Evolutionary conservation across 2,888 invertebrate genomes (phyloP).

Genomic region (Parnassius apollo): DNA sequence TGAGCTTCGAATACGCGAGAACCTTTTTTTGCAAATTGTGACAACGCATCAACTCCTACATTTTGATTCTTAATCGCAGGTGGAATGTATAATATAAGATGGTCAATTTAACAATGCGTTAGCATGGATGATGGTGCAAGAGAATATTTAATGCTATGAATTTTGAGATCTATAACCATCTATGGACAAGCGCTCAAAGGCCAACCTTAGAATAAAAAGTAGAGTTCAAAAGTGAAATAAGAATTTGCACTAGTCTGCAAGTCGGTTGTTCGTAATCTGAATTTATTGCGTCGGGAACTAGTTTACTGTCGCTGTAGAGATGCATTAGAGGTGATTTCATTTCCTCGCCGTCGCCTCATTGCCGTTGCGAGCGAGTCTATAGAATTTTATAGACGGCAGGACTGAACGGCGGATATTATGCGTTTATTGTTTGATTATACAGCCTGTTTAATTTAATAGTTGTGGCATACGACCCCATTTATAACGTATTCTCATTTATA

Average conservation of each 20-base stretch:
- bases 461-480: too few species aligned
- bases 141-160: too few species aligned
- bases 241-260: slow-evolving; percentile 43
- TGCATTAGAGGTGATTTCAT: slow-evolving; percentile 48
- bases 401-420: not conserved
- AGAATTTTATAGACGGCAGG: slow-evolving; percentile 21
- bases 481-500: too few species aligned
- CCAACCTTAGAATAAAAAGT: not conserved
- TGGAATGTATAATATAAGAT: too few species aligned
- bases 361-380: slow-evolving; percentile 33
- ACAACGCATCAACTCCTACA: too few species aligned
- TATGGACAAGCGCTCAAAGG: too few species aligned
- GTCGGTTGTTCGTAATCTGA: slow-evolving; percentile 49
- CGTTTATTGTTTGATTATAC: slow-evolving; percentile 6
- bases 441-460: not conserved
- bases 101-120: too few species aligned
- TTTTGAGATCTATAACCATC: too few species aligned
- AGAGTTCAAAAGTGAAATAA: not conserved
- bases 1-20: too few species aligned
- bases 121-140: too few species aligned
- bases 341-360: slow-evolving; percentile 41
- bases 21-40: too few species aligned
- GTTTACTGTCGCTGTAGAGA: slow-evolving; percentile 39
- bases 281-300: slow-evolving; percentile 55
- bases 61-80: too few species aligned